A percentile compares a stretch with the other conserved stretches of the same genome.
Conservation (phyloP, 2,113 vertebrate genomes). For the Paramormyrops kingsleyae region DNA sequence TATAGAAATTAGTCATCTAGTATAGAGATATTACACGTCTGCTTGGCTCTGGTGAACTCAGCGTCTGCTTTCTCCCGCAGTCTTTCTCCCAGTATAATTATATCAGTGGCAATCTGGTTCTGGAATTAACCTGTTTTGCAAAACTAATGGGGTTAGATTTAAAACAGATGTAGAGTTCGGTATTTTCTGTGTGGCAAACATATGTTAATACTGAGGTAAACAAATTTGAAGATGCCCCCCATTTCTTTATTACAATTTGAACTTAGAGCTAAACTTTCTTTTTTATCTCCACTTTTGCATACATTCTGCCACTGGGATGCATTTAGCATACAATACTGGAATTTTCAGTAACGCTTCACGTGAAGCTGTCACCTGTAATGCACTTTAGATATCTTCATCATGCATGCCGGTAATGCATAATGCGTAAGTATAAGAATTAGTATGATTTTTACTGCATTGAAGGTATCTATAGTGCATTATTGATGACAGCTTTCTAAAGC, state of each 20-base stretch:
- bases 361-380: not conserved
- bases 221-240: not conserved
- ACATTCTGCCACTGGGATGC: not conserved
- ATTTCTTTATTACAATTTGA: not conserved
- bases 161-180: constrained; percentile 19
- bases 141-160: constrained; percentile 21
- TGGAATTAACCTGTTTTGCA: constrained; percentile 21
- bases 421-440: not conserved
- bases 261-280: not conserved
- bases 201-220: constrained; percentile 17
- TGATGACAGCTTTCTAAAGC: not conserved
- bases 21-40: constrained; percentile 1
- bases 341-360: not conserved
- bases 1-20: constrained; percentile 6
- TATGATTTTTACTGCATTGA: not conserved
- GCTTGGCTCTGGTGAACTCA: not conserved
- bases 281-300: not conserved
- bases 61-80: not conserved
- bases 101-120: constrained; percentile 22
- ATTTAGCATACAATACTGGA: not conserved
- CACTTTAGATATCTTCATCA: not conserved
- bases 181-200: constrained; percentile 13
- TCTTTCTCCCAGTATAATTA: constrained; percentile 12
- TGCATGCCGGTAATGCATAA: not conserved
- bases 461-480: not conserved